These are phyloP conservation scores for Panagrolaimus sp. DNA, from an alignment of 1,140 invertebrate species.

Conservation along the genomic window DNA sequence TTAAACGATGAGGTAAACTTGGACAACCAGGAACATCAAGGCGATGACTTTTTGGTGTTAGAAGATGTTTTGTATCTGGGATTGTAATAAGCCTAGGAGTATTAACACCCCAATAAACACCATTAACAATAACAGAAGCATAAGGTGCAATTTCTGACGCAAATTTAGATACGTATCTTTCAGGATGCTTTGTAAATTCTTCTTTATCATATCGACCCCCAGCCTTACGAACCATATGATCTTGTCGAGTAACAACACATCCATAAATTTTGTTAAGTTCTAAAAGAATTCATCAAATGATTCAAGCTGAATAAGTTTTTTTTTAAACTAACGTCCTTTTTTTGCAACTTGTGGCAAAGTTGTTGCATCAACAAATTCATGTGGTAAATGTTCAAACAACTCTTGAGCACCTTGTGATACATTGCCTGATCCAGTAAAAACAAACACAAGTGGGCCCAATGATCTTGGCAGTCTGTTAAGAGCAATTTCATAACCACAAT, in stretches of 20 bases:
- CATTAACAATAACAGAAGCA: constrained; percentile 90
- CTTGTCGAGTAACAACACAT: constrained; percentile 79
- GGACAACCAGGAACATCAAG: constrained; percentile 72
- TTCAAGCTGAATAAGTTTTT: not conserved
- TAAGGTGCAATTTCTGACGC: constrained; percentile 94
- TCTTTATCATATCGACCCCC: constrained; percentile 72
- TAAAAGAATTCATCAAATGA: constrained; percentile 59
- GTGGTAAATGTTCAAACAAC: constrained; percentile 92
- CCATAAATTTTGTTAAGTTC: constrained; percentile 86
- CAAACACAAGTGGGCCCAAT: constrained; percentile 90
- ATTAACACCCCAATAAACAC: constrained; percentile 96
- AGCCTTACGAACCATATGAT: constrained; percentile 85
- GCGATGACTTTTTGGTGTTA: constrained; percentile 61
- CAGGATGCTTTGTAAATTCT: constrained; percentile 86
- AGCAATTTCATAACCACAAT: constrained; percentile 95
- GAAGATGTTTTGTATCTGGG: constrained; percentile 88
- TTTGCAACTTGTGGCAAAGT: constrained; percentile 88
- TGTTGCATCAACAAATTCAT: constrained; percentile 91
- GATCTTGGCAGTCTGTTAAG: constrained; percentile 95
- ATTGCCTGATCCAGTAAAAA: constrained; percentile 86
- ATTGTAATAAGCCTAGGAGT: constrained; percentile 88
- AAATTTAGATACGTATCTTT: constrained; percentile 89
- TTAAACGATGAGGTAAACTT: constrained; percentile 72
- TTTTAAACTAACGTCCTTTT: constrained; percentile 72
- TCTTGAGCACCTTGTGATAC: constrained; percentile 83